Conservation (phyloP, 2,113 vertebrate genomes). For the Benitochromis conjunctus region DNA sequence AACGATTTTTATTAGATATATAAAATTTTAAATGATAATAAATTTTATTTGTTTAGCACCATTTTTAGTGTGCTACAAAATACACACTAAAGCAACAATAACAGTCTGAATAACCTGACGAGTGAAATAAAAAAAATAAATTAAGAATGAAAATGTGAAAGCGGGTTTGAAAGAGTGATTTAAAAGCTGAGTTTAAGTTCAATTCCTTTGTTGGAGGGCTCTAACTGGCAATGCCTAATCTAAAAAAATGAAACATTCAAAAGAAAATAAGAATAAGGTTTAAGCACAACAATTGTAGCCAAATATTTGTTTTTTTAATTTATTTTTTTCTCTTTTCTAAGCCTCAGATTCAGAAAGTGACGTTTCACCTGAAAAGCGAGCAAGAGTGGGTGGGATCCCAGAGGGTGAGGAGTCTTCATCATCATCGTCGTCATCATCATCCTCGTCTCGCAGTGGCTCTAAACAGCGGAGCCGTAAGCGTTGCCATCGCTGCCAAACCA, state of each 20-base stretch:
- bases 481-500: conserved; percentile 98
- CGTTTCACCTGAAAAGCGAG: conserved; percentile 88
- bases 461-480: conserved; percentile 96
- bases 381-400: conserved; percentile 80
- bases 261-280: too few species aligned
- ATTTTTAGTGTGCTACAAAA: not conserved
- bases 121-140: not conserved
- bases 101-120: not conserved
- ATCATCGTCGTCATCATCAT: conserved; percentile 34
- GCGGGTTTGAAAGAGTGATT: not conserved
- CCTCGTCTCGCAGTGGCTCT: conserved; percentile 72
- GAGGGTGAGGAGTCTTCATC: conserved; percentile 74
- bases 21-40: not conserved
- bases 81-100: not conserved
- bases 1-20: not conserved
- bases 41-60: not conserved
- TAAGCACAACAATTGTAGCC: not conserved
- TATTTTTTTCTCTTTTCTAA: conserved; percentile 41
- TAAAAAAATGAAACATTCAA: not conserved
- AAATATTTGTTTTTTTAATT: not conserved
- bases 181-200: not conserved
- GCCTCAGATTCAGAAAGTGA: conserved; percentile 92
- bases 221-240: not conserved
- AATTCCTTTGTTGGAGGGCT: not conserved
- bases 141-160: not conserved